phyloP scores from a whole-genome alignment of 30 jellyfish, hydroid and myxozoan genomes.

The Hydra vulgaris region DNA sequence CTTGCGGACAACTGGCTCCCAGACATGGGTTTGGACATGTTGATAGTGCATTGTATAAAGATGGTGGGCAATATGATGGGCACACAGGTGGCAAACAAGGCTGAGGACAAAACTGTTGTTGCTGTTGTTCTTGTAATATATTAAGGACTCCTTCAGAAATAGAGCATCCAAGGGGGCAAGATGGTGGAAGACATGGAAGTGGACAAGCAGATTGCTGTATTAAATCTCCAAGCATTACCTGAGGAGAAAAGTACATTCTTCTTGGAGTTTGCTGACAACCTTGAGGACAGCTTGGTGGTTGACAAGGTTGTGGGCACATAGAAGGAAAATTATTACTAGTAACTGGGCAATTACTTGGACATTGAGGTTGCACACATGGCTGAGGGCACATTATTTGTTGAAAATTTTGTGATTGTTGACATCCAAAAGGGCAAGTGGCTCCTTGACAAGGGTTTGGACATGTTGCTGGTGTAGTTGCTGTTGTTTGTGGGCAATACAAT shows the following conservation, averaged over 20 bases:
- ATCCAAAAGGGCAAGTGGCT: slow-evolving; percentile 25
- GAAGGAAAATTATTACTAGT: slow-evolving; percentile 1
- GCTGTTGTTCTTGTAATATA: not conserved
- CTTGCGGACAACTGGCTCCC: slow-evolving; percentile 25
- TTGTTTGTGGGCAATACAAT: slow-evolving; percentile 8
- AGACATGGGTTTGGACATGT: slow-evolving; percentile 36
- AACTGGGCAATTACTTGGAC: slow-evolving; percentile 22
- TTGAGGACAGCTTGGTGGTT: slow-evolving; percentile 28
- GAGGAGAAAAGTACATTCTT: slow-evolving; percentile 3
- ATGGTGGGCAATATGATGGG: slow-evolving; percentile 22
- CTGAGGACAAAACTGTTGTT: slow-evolving; percentile 29
- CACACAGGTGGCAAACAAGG: slow-evolving; percentile 35
- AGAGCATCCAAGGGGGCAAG: slow-evolving; percentile 24
- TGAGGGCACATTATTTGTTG: slow-evolving; percentile 27
- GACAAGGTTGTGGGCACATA: slow-evolving; percentile 53
- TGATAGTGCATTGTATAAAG: slow-evolving; percentile 14
- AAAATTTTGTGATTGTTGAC: slow-evolving; percentile 12
- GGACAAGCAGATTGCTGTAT: slow-evolving; percentile 37
- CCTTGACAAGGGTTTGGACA: slow-evolving; percentile 32
- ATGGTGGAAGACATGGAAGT: slow-evolving; percentile 24
- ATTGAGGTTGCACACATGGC: slow-evolving; percentile 29
- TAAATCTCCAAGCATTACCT: slow-evolving; percentile 19
- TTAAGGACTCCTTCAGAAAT: not conserved
- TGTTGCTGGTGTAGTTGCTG: not conserved
- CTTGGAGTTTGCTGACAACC: slow-evolving; percentile 25